phyloP scores from a whole-genome alignment of 2,888 invertebrate species.

The Nymphalis polychloros region DNA sequence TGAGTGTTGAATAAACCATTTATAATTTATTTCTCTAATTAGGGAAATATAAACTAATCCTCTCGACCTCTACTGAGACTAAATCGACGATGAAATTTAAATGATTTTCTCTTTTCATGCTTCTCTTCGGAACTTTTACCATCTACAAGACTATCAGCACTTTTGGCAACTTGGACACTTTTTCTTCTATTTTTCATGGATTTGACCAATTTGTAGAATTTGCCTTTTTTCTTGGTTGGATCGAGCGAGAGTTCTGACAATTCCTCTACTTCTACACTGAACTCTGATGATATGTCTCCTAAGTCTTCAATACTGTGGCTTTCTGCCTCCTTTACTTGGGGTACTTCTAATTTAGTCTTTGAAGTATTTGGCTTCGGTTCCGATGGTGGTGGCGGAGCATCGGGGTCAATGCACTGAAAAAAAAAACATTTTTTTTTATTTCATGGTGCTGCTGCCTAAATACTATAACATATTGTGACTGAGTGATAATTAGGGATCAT shows the following conservation, averaged over 20 bases:
- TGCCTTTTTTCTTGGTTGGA: conserved; percentile 69
- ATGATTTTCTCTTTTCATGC: conserved; percentile 69
- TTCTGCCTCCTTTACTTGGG: conserved; percentile 58
- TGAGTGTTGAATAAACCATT: neutral
- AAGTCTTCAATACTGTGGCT: conserved; percentile 75
- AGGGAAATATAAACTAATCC: conserved; percentile 49
- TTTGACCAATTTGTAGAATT: conserved; percentile 74
- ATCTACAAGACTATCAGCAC: conserved; percentile 69
- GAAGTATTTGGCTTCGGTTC: conserved; percentile 70
- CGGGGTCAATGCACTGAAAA: conserved; percentile 73
- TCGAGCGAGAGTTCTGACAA: conserved; percentile 57
- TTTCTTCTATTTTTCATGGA: conserved; percentile 77
- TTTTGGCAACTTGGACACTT: conserved; percentile 77
- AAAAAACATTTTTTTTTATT: too few species aligned
- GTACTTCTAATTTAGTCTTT: conserved; percentile 62
- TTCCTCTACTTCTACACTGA: conserved; percentile 76
- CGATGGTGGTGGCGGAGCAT: conserved; percentile 62
- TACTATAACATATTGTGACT: too few species aligned
- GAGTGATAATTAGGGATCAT: too few species aligned
- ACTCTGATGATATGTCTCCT: conserved; percentile 76
- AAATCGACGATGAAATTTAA: conserved; percentile 75
- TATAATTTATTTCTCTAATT: conserved; percentile 1
- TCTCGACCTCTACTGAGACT: conserved; percentile 72
- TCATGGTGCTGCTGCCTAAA: too few species aligned
- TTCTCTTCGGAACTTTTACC: conserved; percentile 57